phyloP scores from a whole-genome alignment of 1,140 invertebrate genomes.

The Anthonomus grandis region DNA sequence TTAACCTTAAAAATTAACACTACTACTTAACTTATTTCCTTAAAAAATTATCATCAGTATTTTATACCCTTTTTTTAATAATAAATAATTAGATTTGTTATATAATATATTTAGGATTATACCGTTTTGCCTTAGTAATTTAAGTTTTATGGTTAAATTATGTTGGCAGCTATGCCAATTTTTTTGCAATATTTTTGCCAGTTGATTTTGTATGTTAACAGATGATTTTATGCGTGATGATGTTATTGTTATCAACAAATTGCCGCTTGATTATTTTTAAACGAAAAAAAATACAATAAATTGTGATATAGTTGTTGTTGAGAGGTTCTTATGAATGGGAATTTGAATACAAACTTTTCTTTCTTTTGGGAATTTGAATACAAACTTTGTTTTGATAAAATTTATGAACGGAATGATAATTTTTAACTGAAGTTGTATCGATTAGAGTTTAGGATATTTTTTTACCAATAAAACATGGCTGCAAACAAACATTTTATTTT shows the following conservation, averaged over 20 bases:
- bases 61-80: constrained; percentile 20
- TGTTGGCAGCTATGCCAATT: constrained; percentile 12
- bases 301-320: too few relatives aligned
- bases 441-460: constrained; percentile 34
- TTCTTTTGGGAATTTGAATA: too few relatives aligned
- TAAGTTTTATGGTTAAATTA: constrained; percentile 12
- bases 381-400: too few relatives aligned
- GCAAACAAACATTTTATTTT: constrained; percentile 31
- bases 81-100: too few relatives aligned
- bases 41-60: constrained; percentile 22
- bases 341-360: too few relatives aligned
- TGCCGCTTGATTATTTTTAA: too few relatives aligned
- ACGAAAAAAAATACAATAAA: too few relatives aligned
- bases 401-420: too few relatives aligned
- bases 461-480: constrained; percentile 36
- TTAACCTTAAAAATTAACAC: constrained; percentile 14
- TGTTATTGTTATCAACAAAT: too few relatives aligned
- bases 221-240: too few relatives aligned
- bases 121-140: constrained; percentile 17
- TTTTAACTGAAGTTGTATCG: constrained; percentile 7
- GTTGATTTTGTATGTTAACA: constrained; percentile 9
- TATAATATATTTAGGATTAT: constrained; percentile 6
- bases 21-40: constrained; percentile 18
- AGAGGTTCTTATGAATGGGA: too few relatives aligned
- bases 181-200: constrained; percentile 18